These are phyloP conservation scores for Rhinolophus ferrumequinum DNA, from an alignment of 2,113 vertebrate genomes.

Conservation along the genomic window DNA sequence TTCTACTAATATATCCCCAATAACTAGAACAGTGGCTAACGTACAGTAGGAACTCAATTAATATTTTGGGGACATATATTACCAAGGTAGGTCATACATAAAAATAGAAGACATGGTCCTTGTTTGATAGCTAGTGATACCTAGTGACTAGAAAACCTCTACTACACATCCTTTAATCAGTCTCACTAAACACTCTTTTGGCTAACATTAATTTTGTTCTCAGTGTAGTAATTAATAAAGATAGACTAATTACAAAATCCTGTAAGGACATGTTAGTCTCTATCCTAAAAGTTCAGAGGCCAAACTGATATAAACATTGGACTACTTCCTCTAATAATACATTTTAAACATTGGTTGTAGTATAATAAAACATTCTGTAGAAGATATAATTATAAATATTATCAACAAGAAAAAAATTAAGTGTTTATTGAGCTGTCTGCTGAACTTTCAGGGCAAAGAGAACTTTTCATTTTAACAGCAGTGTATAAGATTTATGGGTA, in stretches of 20 bases:
- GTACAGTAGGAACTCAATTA: background rate
- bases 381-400: constrained; percentile 59
- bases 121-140: background rate
- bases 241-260: background rate
- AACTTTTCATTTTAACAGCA: background rate
- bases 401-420: constrained; percentile 31
- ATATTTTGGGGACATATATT: background rate
- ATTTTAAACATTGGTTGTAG: constrained; percentile 25
- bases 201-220: background rate
- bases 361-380: constrained; percentile 33
- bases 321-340: constrained; percentile 34
- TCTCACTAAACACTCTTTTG: background rate
- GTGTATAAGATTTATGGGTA: background rate
- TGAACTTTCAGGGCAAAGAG: background rate
- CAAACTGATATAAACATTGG: constrained; percentile 7
- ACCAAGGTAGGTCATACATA: background rate
- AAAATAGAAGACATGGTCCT: background rate
- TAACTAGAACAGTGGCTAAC: background rate
- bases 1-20: background rate
- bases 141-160: background rate
- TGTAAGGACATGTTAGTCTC: background rate
- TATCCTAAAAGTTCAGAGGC: background rate
- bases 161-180: background rate
- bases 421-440: constrained; percentile 11
- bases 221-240: constrained; percentile 12